phyloP scores from a whole-genome alignment of 2,797 vertebrate genomes.

The Silurus aristotelis region DNA sequence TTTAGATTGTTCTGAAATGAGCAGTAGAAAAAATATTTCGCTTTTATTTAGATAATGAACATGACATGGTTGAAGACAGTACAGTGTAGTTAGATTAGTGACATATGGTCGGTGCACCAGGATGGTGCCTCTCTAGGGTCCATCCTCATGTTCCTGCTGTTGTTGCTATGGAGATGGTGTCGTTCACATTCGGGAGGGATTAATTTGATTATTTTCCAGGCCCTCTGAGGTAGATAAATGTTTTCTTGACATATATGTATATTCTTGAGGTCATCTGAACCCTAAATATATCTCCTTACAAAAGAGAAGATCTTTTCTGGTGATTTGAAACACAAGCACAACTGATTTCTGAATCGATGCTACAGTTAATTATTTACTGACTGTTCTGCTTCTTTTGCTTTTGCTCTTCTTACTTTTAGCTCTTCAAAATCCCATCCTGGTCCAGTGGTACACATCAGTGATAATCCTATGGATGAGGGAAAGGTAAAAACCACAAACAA shows the following conservation, averaged over 20 bases:
- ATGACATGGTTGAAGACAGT: constrained; percentile 1
- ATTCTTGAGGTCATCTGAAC: background rate
- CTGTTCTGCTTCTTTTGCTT: background rate
- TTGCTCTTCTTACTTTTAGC: constrained; percentile 65
- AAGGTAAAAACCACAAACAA: constrained; percentile 78
- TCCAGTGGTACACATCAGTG: constrained; percentile 97
- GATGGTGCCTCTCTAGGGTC: constrained; percentile 19
- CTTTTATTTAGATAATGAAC: constrained; percentile 8
- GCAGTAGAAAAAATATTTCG: background rate
- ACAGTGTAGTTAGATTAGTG: background rate
- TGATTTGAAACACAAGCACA: too few species aligned
- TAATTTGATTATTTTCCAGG: constrained; percentile 43
- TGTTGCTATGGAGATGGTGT: constrained; percentile 45
- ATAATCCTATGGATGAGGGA: constrained; percentile 99
- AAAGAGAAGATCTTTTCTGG: background rate
- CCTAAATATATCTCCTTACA: constrained; percentile 6
- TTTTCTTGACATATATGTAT: constrained; percentile 11
- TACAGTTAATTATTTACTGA: background rate
- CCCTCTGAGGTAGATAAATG: constrained; percentile 10
- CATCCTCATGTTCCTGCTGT: constrained; percentile 27
- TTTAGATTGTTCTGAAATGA: background rate
- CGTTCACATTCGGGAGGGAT: constrained; percentile 18
- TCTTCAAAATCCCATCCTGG: constrained; percentile 97
- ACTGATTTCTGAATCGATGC: background rate
- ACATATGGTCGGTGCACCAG: constrained; percentile 11